Percentiles rank a stretch among this genome's conserved stretches.
These are phyloP conservation scores for Grammatotria lemairii DNA, from an alignment of 2,113 vertebrate genomes.

Conservation along the genomic window DNA sequence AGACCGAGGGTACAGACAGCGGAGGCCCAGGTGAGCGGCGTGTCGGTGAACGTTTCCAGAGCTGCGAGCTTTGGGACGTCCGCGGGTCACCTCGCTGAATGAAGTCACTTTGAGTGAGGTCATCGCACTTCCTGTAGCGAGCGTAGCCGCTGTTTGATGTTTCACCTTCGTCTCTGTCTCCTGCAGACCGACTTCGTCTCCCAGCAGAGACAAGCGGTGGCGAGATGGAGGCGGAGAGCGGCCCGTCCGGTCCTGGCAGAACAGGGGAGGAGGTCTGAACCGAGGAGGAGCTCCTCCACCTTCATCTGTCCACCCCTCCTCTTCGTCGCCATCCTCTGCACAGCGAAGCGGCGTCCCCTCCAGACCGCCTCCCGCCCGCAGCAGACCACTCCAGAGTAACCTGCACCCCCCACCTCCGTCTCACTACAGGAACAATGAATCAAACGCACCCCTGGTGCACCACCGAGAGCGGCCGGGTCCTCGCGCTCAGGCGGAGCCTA, in stretches of 20 bases:
- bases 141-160: background rate
- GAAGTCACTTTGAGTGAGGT: background rate
- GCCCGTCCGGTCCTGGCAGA: conserved; percentile 62
- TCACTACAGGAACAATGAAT: conserved; percentile 36
- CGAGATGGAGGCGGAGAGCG: conserved; percentile 51
- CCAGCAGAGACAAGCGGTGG: conserved; percentile 63
- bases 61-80: background rate
- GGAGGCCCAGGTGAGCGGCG: conserved; percentile 80
- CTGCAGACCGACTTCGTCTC: conserved; percentile 48
- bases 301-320: background rate
- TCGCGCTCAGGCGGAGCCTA: background rate
- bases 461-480: conserved; percentile 19
- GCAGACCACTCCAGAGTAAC: conserved; percentile 26
- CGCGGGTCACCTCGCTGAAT: background rate
- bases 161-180: background rate
- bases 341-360: conserved; percentile 11
- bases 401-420: background rate
- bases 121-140: background rate
- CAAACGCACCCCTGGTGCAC: background rate
- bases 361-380: conserved; percentile 26
- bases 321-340: background rate
- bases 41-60: background rate
- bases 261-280: background rate
- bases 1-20: conserved; percentile 75
- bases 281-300: conserved; percentile 28